These are phyloP conservation scores for Amphipyra tragopoginis DNA, from an alignment of 2,888 invertebrate species.

Conservation along the genomic window DNA sequence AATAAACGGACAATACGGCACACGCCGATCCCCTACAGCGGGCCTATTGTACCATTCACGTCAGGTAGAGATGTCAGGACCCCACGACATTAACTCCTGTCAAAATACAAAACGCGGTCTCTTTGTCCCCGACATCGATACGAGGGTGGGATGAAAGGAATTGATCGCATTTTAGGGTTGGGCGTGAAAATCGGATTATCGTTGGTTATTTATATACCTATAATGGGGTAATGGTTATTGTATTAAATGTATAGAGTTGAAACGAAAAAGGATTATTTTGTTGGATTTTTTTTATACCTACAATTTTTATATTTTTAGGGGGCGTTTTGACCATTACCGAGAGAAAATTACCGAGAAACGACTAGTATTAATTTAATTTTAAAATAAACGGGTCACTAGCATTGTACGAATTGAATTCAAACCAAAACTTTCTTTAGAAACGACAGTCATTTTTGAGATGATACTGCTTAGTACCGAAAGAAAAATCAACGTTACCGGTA, in stretches of 20 bases:
- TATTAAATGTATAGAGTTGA: conserved; percentile 10
- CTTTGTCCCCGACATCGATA: conserved; percentile 81
- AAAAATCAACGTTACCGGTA: too few relatives aligned
- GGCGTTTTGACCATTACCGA: background rate
- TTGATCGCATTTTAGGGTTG: conserved; percentile 66
- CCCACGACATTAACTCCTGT: conserved; percentile 85
- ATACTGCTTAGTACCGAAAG: too few relatives aligned
- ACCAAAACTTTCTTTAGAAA: too few relatives aligned
- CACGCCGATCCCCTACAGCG: conserved; percentile 57
- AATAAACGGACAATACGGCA: conserved; percentile 64
- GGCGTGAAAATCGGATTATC: conserved; percentile 73
- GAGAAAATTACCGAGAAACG: too few relatives aligned
- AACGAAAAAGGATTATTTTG: conserved; percentile 13
- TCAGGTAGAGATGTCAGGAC: conserved; percentile 79
- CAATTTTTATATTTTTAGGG: background rate
- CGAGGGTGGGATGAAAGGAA: conserved; percentile 66
- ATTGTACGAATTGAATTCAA: too few relatives aligned
- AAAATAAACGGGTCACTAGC: too few relatives aligned
- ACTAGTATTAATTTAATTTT: too few relatives aligned
- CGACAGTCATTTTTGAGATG: too few relatives aligned
- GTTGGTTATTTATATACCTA: conserved; percentile 58
- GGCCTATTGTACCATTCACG: conserved; percentile 60
- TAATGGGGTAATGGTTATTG: conserved; percentile 45
- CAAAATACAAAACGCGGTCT: conserved; percentile 78
- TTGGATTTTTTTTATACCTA: too few relatives aligned